Evolutionary conservation across 2,888 invertebrate genomes (phyloP), one percentile per base, ranked within the genome.

Genomic region (Sialis lutaria): DNA sequence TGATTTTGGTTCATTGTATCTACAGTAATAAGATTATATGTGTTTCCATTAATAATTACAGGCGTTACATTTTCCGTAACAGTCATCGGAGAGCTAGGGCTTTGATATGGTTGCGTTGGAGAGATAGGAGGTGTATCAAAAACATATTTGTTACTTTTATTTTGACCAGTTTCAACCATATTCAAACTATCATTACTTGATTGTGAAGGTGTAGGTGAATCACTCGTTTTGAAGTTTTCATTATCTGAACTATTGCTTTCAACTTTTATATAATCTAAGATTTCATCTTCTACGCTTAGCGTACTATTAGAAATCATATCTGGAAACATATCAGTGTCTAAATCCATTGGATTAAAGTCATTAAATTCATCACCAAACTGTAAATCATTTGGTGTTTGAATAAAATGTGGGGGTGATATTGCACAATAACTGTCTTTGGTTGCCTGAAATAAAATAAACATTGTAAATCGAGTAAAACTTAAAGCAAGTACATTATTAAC

Each of bases 191-290:
- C 49, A 9, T 49, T 52, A 41, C 53, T 54, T 6, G 53, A 50
- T 39, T 52, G 50, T 31, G 56, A 55, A 4, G 55, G 54, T 31
- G 55, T 56, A 30, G 56, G 54, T 7, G 40, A 47, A 8, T 47
- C 32, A 35, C 37, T 42, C 13, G 32, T 42, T 42, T 12, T 22
- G 37, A 34, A 40, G 22, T 35, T 13, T 34, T 37, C 33, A n/a
- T 47, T 35, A 12, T 42, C 22, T 13, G 31, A 35, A 34, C 13
- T 33, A 10, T 6, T 33, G 32, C 40, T 31, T 46, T 46, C 46
- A 6, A 40, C 13, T 40, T 46, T 46, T 22, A 39, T 6, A 37
- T 35, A 13, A 6, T 34, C 34, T 6, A 32, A 30, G 12, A 35
- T 34, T 22, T 35, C 35, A 8, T 32, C 32, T 31, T 30, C 30